Base-by-base conservation (phyloP, 2,113 vertebrate species). In the Lagopus leucura region DNA sequence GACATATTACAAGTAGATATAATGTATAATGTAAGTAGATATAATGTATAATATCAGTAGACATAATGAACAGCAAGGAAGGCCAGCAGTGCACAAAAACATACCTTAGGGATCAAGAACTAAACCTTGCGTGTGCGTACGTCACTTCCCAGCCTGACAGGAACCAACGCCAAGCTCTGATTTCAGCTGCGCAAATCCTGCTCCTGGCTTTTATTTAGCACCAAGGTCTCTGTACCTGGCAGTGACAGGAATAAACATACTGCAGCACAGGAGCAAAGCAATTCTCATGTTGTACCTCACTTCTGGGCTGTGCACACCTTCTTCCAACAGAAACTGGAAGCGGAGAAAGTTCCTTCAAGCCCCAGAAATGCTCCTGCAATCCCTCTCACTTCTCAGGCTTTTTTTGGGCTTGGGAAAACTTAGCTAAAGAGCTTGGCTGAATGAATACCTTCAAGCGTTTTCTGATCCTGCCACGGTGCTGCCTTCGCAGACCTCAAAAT, bases 211-310 rank as follows among this genome's bases (percentile, higher is more conserved):
- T 86, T 36, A 64, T 20, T 77, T 60, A 89, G 32, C 30, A 81
- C 54, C 4, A 55, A 64, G 57, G 81, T 61, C 88, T 78, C 61
- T 48, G 50, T 48, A 65, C 8, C 71, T 65, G 47, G 13, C 34
- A 30, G 16, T 14, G 21, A 61, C 38, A 75, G 55, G 82, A 85
- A 57, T 11, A 82, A 75, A 54, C 8, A 25, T 69, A 92, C 19
- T 2, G 25, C 13, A n/a, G 24, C 65, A 66, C 8, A 78, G 24
- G 20, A 87, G 18, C 5, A 73, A 9, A 47, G 60, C 42, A 58
- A 0, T 0, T 12, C 38, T 74, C 0, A 67, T n/a, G 28, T 28
- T 64, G 0, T 50, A 52, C 43, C 30, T 83, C 15, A 36, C 67
- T 83, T 70, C 45, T 55, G 5, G 36, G 36, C 25, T 34, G 19